phyloP scores from a whole-genome alignment of 2,797 vertebrate species.

The Prionace glauca region DNA sequence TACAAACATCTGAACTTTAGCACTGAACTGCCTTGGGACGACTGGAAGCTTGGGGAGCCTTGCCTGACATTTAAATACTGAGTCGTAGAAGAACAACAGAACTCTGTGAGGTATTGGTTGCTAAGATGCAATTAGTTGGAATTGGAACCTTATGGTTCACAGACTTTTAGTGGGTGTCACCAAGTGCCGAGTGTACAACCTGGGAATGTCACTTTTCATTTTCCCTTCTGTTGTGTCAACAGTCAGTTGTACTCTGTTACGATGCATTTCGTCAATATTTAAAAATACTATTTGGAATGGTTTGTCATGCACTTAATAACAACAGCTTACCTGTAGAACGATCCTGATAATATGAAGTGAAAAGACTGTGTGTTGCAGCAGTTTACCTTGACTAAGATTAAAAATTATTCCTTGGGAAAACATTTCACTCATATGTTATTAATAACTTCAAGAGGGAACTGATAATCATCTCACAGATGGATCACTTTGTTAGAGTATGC shows the following conservation, averaged over 20 bases:
- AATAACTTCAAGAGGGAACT: not conserved
- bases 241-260: not conserved
- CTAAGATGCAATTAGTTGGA: not conserved
- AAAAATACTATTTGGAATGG: not conserved
- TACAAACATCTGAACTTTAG: not conserved
- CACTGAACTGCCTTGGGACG: not conserved
- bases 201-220: not conserved
- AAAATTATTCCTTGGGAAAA: not conserved
- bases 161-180: not conserved
- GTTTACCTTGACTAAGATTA: not conserved
- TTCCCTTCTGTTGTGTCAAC: not conserved
- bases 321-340: not conserved
- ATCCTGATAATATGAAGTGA: not conserved
- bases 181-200: not conserved
- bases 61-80: constrained; percentile 1
- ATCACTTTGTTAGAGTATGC: not conserved
- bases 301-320: not conserved
- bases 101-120: constrained; percentile 22
- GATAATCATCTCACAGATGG: not conserved
- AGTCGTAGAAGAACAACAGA: not conserved
- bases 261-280: not conserved
- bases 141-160: not conserved
- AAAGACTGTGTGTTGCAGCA: not conserved
- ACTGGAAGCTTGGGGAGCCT: not conserved
- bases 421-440: not conserved